phyloP scores from a whole-genome alignment of 2,888 invertebrate species.

The Ochropleura plecta region DNA sequence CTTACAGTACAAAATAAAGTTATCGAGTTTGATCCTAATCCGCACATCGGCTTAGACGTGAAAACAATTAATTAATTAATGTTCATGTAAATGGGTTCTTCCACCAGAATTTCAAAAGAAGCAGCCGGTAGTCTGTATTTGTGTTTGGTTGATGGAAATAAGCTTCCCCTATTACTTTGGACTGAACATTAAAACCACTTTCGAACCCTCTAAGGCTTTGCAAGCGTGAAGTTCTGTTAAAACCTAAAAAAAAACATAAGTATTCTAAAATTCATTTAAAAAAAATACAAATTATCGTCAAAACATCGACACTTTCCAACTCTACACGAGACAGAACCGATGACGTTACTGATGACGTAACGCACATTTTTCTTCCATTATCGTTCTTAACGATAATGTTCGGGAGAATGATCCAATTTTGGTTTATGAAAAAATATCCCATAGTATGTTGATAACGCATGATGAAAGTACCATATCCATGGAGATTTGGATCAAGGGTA shows the following conservation, averaged over 20 bases:
- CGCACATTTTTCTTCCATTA: conserved; percentile 60
- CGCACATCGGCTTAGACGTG: too few relatives aligned
- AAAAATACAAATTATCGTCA: neutral
- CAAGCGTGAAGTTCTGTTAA: neutral
- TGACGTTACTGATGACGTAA: conserved; percentile 61
- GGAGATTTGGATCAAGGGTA: conserved; percentile 34
- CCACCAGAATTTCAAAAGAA: neutral
- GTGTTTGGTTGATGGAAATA: neutral
- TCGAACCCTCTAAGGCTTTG: neutral
- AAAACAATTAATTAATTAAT: too few relatives aligned
- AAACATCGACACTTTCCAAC: conserved; percentile 30
- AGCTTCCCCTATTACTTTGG: neutral
- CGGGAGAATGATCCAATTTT: conserved; percentile 46
- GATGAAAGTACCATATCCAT: conserved; percentile 35
- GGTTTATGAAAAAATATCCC: conserved; percentile 56
- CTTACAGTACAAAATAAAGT: neutral
- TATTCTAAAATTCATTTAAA: neutral
- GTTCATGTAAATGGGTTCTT: too few relatives aligned
- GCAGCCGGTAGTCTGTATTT: neutral
- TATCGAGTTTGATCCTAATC: too few relatives aligned
- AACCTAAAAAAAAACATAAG: neutral
- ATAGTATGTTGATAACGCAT: conserved; percentile 21
- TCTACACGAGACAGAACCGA: conserved; percentile 31
- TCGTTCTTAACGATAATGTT: conserved; percentile 59
- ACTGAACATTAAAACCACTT: neutral